Percentiles rank a stretch among this genome's conserved stretches.
These are phyloP conservation scores for Epirrita christyi DNA, from an alignment of 2,888 invertebrate genomes.

Conservation along the genomic window DNA sequence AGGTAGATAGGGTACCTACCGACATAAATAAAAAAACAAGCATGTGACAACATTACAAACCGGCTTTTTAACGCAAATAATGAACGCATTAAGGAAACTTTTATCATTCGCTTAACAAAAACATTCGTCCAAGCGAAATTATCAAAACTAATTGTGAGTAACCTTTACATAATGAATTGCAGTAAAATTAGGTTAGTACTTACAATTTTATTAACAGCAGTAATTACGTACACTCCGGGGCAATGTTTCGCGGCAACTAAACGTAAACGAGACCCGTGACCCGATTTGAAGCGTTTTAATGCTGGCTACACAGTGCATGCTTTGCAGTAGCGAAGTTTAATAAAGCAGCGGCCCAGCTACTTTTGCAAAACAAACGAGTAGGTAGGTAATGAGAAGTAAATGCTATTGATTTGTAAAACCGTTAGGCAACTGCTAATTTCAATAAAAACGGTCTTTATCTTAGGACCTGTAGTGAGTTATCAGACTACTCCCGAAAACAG, in stretches of 20 bases:
- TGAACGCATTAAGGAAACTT: not conserved
- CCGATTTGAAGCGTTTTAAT: constrained; percentile 3
- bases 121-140: not conserved
- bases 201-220: not conserved
- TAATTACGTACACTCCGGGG: not conserved
- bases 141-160: not conserved
- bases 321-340: constrained; percentile 14
- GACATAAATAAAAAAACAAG: not conserved
- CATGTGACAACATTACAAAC: constrained; percentile 6
- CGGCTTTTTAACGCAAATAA: constrained; percentile 8
- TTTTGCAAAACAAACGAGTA: too few relatives aligned
- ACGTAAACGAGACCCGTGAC: not conserved
- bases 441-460: too few relatives aligned
- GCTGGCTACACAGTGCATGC: constrained; percentile 22
- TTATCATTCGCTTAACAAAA: not conserved
- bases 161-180: not conserved
- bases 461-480: too few relatives aligned
- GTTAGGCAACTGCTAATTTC: too few relatives aligned
- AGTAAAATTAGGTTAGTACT: not conserved
- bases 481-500: too few relatives aligned
- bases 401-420: too few relatives aligned
- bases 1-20: not conserved
- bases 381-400: too few relatives aligned
- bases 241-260: constrained; percentile 23
- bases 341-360: too few relatives aligned